Percentiles rank a stretch among this genome's conserved stretches.
Evolutionary conservation across 1,140 invertebrate genomes (phyloP).

Genomic region (Chrysomallon squamiferum): DNA sequence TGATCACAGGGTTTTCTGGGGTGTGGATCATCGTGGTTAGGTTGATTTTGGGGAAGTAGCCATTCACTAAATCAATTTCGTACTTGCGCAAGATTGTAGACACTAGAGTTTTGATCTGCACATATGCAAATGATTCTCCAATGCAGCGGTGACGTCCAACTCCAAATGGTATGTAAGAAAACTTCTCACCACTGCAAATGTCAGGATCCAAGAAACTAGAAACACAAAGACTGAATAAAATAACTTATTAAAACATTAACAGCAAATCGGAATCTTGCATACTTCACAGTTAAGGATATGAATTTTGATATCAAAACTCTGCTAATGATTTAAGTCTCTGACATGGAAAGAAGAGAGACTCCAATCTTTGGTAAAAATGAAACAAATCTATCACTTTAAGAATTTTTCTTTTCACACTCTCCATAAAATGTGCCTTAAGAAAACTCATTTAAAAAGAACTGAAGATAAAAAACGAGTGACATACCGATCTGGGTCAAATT

Average conservation of each 20-base stretch:
- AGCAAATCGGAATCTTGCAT: too few species aligned
- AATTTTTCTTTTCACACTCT: too few species aligned
- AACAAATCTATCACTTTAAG: too few species aligned
- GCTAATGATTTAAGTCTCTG: too few species aligned
- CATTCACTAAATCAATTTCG: conserved; percentile 44
- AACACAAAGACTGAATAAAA: too few species aligned
- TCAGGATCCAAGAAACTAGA: conserved; percentile 45
- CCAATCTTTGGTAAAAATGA: too few species aligned
- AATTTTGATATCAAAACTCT: too few species aligned
- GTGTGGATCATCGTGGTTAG: conserved; percentile 55
- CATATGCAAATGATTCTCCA: conserved; percentile 58
- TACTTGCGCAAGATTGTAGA: conserved; percentile 42
- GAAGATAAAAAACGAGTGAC: not conserved
- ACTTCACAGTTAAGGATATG: too few species aligned
- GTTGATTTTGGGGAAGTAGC: conserved; percentile 46
- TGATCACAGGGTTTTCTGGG: conserved; percentile 44
- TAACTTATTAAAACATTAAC: not conserved
- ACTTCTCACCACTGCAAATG: conserved; percentile 45
- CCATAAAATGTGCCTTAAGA: too few species aligned
- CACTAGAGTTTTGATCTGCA: conserved; percentile 55
- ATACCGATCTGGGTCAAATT: conserved; percentile 50
- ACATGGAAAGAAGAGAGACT: too few species aligned
- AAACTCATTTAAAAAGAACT: too few species aligned
- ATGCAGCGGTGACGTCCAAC: conserved; percentile 56
- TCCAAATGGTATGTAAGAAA: conserved; percentile 56